Base-by-base conservation (phyloP, 2,113 vertebrate species). In the Pithys albifrons region DNA sequence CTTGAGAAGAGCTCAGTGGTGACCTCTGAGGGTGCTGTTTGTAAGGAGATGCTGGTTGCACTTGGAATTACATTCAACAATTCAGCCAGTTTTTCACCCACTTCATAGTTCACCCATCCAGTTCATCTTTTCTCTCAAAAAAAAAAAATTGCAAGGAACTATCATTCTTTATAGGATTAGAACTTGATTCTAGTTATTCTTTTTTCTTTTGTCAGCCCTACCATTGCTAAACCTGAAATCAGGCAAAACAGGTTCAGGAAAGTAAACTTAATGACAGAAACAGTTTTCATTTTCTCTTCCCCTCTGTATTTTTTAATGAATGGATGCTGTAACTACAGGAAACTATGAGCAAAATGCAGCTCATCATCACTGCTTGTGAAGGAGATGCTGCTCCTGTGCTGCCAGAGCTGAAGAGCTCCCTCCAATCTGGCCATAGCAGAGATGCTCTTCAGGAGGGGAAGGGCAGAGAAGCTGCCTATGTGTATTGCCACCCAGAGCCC, bases 11-110 rank as follows among this genome's bases (percentile, higher is more conserved):
- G 18, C 29, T 9, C 22, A 3, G 3, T 8, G 10, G 20, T 14
- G 24, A 45, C 13, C 18, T 80, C 41, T 71, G 57, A 80, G 20
- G 46, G 61, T 14, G 28, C 10, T 45, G 10, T 14, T 71, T 65
- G 46, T 55, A 75, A 71, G 35, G 51, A 71, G 12, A 31, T 8
- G 3, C 5, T 0, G 0, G 2, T 55, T 49, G 52, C 13, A 23
- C 58, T 28, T 51, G 29, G 46, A 33, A 76, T 28, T 6, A 41
- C 33, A 20, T 15, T 66, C 49, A 43, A 5, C 11, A 37, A 27
- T 65, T 58, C 48, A 85, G 12, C 6, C 27, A 43, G 20, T 10
- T 72, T 67, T 59, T 71, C 41, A 66, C 12, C 35, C 11, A 11
- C 27, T 45, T 70, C 31, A 10, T 41, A 62, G 10, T 81, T 73